Conservation (phyloP, 2,888 invertebrate genomes). For the Adineta ricciae region DNA sequence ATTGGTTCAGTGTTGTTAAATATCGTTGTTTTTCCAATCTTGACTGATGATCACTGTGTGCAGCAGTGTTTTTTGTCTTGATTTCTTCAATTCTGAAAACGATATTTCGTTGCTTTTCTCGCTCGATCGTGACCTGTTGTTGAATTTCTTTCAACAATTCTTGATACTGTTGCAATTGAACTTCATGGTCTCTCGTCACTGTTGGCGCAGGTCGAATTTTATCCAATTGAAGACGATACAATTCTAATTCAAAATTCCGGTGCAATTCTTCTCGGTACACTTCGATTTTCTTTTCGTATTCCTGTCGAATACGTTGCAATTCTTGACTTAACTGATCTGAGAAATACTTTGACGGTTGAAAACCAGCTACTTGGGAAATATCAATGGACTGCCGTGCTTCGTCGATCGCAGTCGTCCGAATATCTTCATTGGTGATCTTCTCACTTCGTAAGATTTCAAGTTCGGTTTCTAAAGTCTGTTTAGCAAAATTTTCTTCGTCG, state of each 20-base stretch:
- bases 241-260: not conserved
- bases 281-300: not conserved
- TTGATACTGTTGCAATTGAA: not conserved
- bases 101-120: not conserved
- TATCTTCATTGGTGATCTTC: not conserved
- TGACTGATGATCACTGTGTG: not conserved
- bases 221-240: not conserved
- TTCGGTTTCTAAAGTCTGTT: not conserved
- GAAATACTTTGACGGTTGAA: not conserved
- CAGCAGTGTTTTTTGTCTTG: not conserved
- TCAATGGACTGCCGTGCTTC: not conserved
- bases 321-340: not conserved
- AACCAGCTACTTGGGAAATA: not conserved
- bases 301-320: not conserved
- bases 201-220: not conserved
- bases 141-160: not conserved
- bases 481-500: not conserved
- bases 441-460: not conserved
- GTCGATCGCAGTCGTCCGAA: not conserved
- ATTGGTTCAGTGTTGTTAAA: not conserved
- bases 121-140: not conserved
- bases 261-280: not conserved
- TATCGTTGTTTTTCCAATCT: not conserved
- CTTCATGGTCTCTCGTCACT: not conserved
- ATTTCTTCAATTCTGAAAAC: not conserved